Conservation (phyloP, 2,797 vertebrate species). For the Pseudochaenichthys georgianus region DNA sequence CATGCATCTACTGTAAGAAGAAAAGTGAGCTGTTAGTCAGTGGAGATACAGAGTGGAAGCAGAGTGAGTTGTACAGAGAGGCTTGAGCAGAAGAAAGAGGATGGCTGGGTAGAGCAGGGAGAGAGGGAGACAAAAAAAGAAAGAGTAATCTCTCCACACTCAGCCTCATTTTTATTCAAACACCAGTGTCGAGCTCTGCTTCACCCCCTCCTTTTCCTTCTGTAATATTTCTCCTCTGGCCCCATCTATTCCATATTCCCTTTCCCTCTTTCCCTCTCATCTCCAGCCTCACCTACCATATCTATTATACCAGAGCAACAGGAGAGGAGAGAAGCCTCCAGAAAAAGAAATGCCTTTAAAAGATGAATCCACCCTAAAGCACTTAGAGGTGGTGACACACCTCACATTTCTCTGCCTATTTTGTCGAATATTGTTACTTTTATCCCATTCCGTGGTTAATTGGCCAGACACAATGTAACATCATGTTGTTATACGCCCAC, state of each 20-base stretch:
- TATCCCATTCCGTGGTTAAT: constrained; percentile 9
- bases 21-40: constrained; percentile 35
- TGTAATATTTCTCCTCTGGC: constrained; percentile 41
- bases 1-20: constrained; percentile 25
- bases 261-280: constrained; percentile 57
- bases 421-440: constrained; percentile 8
- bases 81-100: constrained; percentile 57
- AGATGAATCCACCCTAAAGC: constrained; percentile 60
- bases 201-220: constrained; percentile 26
- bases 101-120: constrained; percentile 43
- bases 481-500: constrained; percentile 2
- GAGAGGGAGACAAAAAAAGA: constrained; percentile 60
- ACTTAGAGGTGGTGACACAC: constrained; percentile 10
- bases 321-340: constrained; percentile 35
- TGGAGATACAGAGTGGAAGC: constrained; percentile 48
- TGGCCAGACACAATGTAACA: constrained; percentile 11
- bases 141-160: constrained; percentile 71
- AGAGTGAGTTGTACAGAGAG: constrained; percentile 49
- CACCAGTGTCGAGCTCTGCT: constrained; percentile 51
- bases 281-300: constrained; percentile 50
- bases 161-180: constrained; percentile 77
- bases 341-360: constrained; percentile 60
- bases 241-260: constrained; percentile 68
- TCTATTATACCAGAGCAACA: constrained; percentile 58
- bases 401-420: constrained; percentile 15